phyloP scores from a whole-genome alignment of 2,888 invertebrate genomes.

The Chrysolina oricalcia region DNA sequence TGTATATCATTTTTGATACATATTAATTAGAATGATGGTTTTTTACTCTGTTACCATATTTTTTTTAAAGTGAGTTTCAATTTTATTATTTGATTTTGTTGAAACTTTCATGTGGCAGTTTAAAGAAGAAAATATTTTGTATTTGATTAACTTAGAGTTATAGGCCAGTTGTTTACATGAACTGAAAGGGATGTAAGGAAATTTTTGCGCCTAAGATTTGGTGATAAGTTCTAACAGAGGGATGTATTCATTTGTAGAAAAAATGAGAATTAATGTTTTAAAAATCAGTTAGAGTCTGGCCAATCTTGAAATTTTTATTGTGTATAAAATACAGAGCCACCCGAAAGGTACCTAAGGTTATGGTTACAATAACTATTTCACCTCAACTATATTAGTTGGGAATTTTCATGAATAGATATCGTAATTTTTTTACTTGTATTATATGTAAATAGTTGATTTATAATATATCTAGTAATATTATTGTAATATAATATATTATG shows the following conservation, averaged over 20 bases:
- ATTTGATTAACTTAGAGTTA: neutral
- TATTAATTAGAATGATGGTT: constrained; percentile 67
- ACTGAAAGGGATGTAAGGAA: neutral
- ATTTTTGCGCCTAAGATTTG: neutral
- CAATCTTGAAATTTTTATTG: constrained; percentile 6
- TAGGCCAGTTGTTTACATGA: neutral
- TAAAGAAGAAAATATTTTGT: neutral
- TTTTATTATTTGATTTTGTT: constrained; percentile 31
- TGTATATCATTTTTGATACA: constrained; percentile 41
- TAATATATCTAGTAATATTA: constrained; percentile 57
- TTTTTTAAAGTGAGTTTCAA: constrained; percentile 55
- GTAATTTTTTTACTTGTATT: constrained; percentile 69
- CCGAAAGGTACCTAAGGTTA: constrained; percentile 26
- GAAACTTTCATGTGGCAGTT: neutral
- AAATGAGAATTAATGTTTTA: neutral
- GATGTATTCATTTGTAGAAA: neutral
- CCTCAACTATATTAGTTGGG: constrained; percentile 67
- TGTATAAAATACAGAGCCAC: constrained; percentile 18
- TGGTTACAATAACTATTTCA: constrained; percentile 41
- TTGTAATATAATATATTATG: constrained; percentile 64
- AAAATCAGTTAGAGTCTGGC: neutral
- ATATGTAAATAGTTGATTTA: constrained; percentile 66
- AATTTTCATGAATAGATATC: constrained; percentile 54
- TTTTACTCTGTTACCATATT: constrained; percentile 70
- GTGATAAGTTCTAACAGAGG: neutral